Evolutionary conservation across 2,797 vertebrate species (phyloP), one percentile per base, ranked within the genome.

Genomic region (Tadarida brasiliensis): DNA sequence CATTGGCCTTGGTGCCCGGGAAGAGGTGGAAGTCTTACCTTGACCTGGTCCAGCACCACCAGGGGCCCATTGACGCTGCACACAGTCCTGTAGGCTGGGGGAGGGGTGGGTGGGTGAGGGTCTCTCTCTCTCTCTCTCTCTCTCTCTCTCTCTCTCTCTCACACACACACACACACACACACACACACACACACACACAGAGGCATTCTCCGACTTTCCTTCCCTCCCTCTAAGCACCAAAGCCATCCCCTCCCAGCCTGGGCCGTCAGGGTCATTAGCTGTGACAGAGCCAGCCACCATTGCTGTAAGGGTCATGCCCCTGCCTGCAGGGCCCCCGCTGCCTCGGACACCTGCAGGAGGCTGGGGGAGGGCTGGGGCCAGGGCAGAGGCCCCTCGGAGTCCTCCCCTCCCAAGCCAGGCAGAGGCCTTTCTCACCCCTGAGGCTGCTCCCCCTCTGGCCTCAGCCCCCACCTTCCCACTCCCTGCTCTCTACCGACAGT

Each of bases 251-350:
- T 97, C 82, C 71, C 26, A 20, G 67, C n/a, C 87, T 91, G 97
- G 97, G 98, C 87, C 98, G 84, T 98, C 97, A 98, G 95, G 97
- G 98, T 98, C 99, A 99, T 99, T 99, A 98, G 98, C 98, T 98
- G 98, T 99, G 99, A 99, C 99, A 99, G 98, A 98, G 97, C 98
- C 98, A 99, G 99, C 98, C 99, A 99, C 99, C 99, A 99, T 99
- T 99, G 99, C 99, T 99, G 99, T 99, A 99, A 99, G 98, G 99
- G 99, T 99, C 98, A 84, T 96, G 98, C 98, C 99, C 99, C 89
- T 95, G 96, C 90, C 94, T 17, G 33, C 78, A 68, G 97, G 85
- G 74, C 89, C 94, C 94, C 97, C 1, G 51, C 96, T 26, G 97
- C 97, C 98, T 98, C 83, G 98, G 98, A 99, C 98, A 99, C 99